phyloP scores from a whole-genome alignment of 2,113 vertebrate species.

The Brachyistius frenatus region DNA sequence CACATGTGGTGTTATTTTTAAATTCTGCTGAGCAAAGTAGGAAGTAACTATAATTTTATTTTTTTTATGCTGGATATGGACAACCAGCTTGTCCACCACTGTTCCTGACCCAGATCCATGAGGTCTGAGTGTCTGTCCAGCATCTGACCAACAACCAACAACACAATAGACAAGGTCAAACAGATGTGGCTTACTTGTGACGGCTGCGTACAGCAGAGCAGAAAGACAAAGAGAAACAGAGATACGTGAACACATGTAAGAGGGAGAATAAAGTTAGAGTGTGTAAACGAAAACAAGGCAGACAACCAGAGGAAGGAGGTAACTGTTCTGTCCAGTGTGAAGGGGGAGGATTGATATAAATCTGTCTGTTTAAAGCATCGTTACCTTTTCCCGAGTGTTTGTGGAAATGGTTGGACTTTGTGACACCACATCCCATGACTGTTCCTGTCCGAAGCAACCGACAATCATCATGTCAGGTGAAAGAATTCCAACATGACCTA shows the following conservation, averaged over 20 bases:
- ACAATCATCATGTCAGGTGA: conserved; percentile 10
- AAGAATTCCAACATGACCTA: background rate
- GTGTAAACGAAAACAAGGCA: background rate
- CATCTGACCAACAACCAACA: conserved; percentile 11
- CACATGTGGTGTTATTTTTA: too few species aligned
- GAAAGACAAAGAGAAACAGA: conserved; percentile 4
- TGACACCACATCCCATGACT: conserved; percentile 87
- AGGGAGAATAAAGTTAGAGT: background rate
- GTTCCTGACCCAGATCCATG: background rate
- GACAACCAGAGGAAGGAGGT: background rate
- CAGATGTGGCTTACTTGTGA: conserved; percentile 75
- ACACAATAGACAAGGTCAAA: conserved; percentile 8
- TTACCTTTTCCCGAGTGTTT: conserved; percentile 81
- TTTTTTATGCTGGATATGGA: background rate
- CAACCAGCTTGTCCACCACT: background rate
- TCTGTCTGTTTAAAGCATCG: background rate
- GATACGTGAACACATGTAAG: background rate
- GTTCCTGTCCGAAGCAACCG: conserved; percentile 55
- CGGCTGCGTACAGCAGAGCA: conserved; percentile 59
- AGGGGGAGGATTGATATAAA: background rate
- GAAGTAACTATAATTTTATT: too few species aligned
- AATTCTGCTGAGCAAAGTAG: too few species aligned
- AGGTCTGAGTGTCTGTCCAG: background rate
- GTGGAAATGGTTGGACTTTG: conserved; percentile 79
- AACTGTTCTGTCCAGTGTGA: background rate